These are phyloP conservation scores for Incurvaria masculella DNA, from an alignment of 2,888 invertebrate genomes.

Conservation along the genomic window DNA sequence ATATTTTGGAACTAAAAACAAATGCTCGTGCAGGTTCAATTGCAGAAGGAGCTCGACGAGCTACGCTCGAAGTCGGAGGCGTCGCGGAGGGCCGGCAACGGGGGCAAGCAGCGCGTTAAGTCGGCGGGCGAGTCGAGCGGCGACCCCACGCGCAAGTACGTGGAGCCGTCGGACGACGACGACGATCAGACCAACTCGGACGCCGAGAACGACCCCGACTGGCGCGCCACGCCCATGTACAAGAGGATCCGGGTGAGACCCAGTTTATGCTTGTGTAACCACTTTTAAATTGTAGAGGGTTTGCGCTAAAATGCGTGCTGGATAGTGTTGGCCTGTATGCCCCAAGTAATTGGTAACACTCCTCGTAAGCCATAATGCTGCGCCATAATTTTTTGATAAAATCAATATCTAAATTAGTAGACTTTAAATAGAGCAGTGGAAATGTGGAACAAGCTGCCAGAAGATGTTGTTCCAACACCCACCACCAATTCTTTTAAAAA, in stretches of 20 bases:
- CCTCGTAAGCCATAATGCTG: too few species aligned
- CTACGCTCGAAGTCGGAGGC: conserved; percentile 21
- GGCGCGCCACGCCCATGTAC: conserved; percentile 64
- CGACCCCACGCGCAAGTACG: conserved; percentile 21
- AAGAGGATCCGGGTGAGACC: conserved; percentile 40
- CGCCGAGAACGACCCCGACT: conserved; percentile 62
- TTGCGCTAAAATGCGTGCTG: too few species aligned
- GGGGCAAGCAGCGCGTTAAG: conserved; percentile 18
- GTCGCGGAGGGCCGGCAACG: conserved; percentile 26
- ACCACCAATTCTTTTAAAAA: too few species aligned
- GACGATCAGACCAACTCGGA: conserved; percentile 30
- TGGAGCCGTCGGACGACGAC: conserved; percentile 37
- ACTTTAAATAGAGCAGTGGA: too few species aligned
- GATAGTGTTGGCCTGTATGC: too few species aligned
- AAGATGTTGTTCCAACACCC: too few species aligned
- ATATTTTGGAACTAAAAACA: too few species aligned
- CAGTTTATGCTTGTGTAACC: background rate
- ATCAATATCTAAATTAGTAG: too few species aligned
- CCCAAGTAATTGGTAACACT: too few species aligned
- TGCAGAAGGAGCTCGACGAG: conserved; percentile 37
- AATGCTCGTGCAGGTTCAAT: conserved; percentile 34
- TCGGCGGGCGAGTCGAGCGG: conserved; percentile 20
- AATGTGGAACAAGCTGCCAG: too few species aligned
- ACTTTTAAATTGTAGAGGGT: too few species aligned
- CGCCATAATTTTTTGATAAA: too few species aligned